Base-by-base conservation (phyloP, 2,797 vertebrate species). In the Acomys russatus region DNA sequence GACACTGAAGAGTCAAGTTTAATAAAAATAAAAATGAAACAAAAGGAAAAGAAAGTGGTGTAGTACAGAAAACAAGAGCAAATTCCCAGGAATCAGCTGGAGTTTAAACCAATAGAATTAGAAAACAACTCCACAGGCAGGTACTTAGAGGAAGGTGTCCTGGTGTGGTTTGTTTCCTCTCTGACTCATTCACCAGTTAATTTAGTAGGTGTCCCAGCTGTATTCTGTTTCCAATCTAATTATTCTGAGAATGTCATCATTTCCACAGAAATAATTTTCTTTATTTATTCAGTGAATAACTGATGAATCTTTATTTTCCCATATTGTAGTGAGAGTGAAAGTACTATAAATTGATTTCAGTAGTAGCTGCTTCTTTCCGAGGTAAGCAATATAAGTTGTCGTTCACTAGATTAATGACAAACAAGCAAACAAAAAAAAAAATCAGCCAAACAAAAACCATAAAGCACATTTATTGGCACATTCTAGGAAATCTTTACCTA, bases 231-330 rank as follows among this genome's bases (percentile, higher is more conserved):
- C 51, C 66, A 93, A 92, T 94, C 88, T 95, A 95, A 97, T 97
- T 96, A 94, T 96, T 90, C 73, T 92, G 86, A 97, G 78, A 95
- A 95, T 80, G 10, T 82, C 93, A 94, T 94, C 33, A 88, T 92
- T 96, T 96, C 94, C 92, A 93, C 54, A 23, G 91, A 96, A 96
- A 95, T 94, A 96, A 94, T 90, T 95, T 92, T 17, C 90, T 77
- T 82, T 90, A 70, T 92, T 93, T 91, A 93, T 95, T 94, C 88
- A 93, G 74, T 94, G 95, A 96, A 80, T 92, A 97, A 77, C 94
- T 96, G 97, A 96, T 95, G 90, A 95, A 94, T 90, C 87, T 95
- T 93, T 96, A 51, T 96, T 73, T 91, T 90, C 77, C 66, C 71
- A 88, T 90, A 88, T 64, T 82, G 33, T 87, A 70, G 44, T 54